Percentiles rank a stretch among this genome's conserved stretches.
Evolutionary conservation across 2,888 invertebrate genomes (phyloP).

Genomic region (Ceraclea dissimilis): DNA sequence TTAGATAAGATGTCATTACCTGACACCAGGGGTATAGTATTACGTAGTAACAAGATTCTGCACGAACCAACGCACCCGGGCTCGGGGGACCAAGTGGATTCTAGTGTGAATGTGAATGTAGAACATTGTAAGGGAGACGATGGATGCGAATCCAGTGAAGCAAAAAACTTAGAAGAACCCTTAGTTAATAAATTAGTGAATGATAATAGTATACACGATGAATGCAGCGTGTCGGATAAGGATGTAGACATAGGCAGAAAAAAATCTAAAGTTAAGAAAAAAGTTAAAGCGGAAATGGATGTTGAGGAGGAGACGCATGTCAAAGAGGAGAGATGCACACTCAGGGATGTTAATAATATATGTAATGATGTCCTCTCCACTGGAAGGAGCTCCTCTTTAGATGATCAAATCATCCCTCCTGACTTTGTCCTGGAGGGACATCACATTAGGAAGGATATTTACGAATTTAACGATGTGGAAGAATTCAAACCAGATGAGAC

Average conservation of each 20-base stretch:
- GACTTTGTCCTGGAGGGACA: slow-evolving; percentile 14
- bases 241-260: slow-evolving; percentile 29
- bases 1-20: neutral
- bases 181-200: slow-evolving; percentile 7
- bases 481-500: slow-evolving; percentile 32
- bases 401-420: neutral
- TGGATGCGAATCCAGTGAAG: neutral
- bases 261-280: slow-evolving; percentile 22
- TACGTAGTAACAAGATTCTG: slow-evolving; percentile 56
- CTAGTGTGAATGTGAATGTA: slow-evolving; percentile 4
- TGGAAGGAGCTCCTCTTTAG: slow-evolving; percentile 21
- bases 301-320: slow-evolving; percentile 12
- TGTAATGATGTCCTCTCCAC: neutral
- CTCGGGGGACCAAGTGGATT: slow-evolving; percentile 1
- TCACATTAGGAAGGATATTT: slow-evolving; percentile 39
- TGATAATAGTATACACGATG: slow-evolving; percentile 28
- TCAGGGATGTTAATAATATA: slow-evolving; percentile 25
- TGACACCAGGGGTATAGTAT: slow-evolving; percentile 45
- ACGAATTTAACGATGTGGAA: slow-evolving; percentile 46
- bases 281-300: slow-evolving; percentile 10
- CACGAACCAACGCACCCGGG: slow-evolving; percentile 27
- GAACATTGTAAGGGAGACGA: slow-evolving; percentile 26
- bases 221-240: slow-evolving; percentile 32
- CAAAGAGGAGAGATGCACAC: slow-evolving; percentile 7
- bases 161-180: slow-evolving; percentile 8